Evolutionary conservation across 2,113 vertebrate genomes (phyloP).

Genomic region (Planiliza haematocheilus): DNA sequence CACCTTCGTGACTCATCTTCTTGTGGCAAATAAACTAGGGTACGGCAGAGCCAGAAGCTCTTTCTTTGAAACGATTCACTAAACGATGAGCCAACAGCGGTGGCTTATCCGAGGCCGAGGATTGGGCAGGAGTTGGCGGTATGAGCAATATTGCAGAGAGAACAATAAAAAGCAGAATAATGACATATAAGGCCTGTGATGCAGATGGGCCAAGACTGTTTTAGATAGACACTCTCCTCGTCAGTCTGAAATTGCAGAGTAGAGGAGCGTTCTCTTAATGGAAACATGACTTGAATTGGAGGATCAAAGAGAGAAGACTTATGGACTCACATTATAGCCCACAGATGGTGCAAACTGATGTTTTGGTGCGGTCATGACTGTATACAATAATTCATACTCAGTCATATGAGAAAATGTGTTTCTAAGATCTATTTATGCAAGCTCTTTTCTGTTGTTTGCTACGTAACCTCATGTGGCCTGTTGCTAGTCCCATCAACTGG

Average conservation of each 20-base stretch:
- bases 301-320: slow-evolving; percentile 57
- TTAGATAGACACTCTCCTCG: slow-evolving; percentile 50
- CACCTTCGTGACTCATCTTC: slow-evolving; percentile 40
- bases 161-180: slow-evolving; percentile 71
- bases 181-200: slow-evolving; percentile 69
- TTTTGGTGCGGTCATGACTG: slow-evolving; percentile 55
- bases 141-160: slow-evolving; percentile 25
- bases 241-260: slow-evolving; percentile 54
- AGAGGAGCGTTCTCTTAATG: slow-evolving; percentile 30
- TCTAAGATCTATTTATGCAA: slow-evolving; percentile 28
- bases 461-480: background rate
- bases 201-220: slow-evolving; percentile 68
- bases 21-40: slow-evolving; percentile 9
- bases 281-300: slow-evolving; percentile 56
- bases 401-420: slow-evolving; percentile 23
- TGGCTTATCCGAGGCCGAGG: slow-evolving; percentile 21
- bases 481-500: background rate
- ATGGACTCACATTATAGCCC: slow-evolving; percentile 53
- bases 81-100: slow-evolving; percentile 2
- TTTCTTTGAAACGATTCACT: slow-evolving; percentile 42
- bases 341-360: slow-evolving; percentile 57
- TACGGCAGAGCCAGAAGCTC: background rate
- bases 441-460: slow-evolving; percentile 16
- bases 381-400: slow-evolving; percentile 45
- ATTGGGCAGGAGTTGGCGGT: slow-evolving; percentile 10